Conservation (phyloP, 2,797 vertebrate species). For the Arrhamphus sclerolepis region DNA sequence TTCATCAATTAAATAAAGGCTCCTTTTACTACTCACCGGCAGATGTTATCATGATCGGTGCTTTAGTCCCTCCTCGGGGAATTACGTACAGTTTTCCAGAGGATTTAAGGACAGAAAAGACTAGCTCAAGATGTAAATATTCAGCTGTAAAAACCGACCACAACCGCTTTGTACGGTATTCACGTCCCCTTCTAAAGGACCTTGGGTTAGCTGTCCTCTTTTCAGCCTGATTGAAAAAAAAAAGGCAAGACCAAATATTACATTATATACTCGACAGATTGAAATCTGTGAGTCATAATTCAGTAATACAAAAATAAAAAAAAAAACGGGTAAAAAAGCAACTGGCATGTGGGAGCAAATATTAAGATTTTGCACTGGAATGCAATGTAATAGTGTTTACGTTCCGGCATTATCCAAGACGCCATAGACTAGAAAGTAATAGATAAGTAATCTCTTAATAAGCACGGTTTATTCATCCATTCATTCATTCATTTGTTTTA, state of each 20-base stretch:
- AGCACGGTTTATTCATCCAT: too few species aligned
- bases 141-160: neutral
- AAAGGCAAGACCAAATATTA: neutral
- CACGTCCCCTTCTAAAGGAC: slow-evolving; percentile 54
- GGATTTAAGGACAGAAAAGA: neutral
- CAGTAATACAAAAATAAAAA: too few species aligned
- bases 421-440: too few species aligned
- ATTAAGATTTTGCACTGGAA: too few species aligned
- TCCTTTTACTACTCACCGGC: slow-evolving; percentile 73
- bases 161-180: slow-evolving; percentile 57
- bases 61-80: slow-evolving; percentile 37
- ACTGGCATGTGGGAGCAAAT: too few species aligned
- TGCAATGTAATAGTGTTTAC: too few species aligned
- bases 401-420: too few species aligned
- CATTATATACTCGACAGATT: too few species aligned
- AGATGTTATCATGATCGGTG: slow-evolving; percentile 83
- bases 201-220: slow-evolving; percentile 15
- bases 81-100: neutral
- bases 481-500: too few species aligned
- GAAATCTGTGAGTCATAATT: too few species aligned
- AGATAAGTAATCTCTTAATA: too few species aligned
- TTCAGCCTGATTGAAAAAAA: slow-evolving; percentile 64
- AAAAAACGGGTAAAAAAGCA: too few species aligned
- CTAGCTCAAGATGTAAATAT: neutral
- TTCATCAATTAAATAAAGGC: slow-evolving; percentile 46